Evolutionary conservation across 2,888 invertebrate species (phyloP).

Genomic region (Rhingia rostrata): DNA sequence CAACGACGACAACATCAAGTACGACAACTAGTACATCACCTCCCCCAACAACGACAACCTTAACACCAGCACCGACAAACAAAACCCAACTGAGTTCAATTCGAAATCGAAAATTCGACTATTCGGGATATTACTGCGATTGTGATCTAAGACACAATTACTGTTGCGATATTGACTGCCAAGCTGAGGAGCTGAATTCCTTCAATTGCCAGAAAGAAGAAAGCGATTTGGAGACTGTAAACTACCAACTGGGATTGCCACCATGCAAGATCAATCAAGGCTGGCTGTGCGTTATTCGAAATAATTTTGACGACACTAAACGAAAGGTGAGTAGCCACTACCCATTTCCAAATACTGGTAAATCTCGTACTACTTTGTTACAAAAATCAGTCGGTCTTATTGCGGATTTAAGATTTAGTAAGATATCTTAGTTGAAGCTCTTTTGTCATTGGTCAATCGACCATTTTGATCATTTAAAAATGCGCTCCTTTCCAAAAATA

Average conservation of each 20-base stretch:
- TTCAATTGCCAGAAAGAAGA: slow-evolving; percentile 78
- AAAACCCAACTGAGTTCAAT: slow-evolving; percentile 29
- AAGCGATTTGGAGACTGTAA: slow-evolving; percentile 77
- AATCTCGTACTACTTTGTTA: neutral
- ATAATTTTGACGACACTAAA: slow-evolving; percentile 66
- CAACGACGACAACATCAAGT: slow-evolving; percentile 1
- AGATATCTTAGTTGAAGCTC: too few species aligned
- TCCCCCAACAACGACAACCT: slow-evolving; percentile 18
- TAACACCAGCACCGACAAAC: neutral
- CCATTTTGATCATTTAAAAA: too few species aligned
- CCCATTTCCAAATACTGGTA: neutral
- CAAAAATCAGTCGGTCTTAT: neutral
- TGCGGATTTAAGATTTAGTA: too few species aligned
- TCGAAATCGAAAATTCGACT: slow-evolving; percentile 16
- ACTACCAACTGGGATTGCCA: slow-evolving; percentile 80
- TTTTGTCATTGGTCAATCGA: too few species aligned
- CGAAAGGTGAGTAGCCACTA: slow-evolving; percentile 42
- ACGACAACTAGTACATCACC: slow-evolving; percentile 7
- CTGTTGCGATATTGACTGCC: slow-evolving; percentile 90
- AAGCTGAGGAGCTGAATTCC: slow-evolving; percentile 76
- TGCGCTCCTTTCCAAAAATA: too few species aligned
- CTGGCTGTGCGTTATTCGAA: slow-evolving; percentile 82
- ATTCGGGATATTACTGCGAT: slow-evolving; percentile 82
- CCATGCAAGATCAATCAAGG: slow-evolving; percentile 80
- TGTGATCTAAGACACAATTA: slow-evolving; percentile 84